Evolutionary conservation across 1,140 invertebrate genomes (phyloP).

Genomic region (Tetranychus urticae): DNA sequence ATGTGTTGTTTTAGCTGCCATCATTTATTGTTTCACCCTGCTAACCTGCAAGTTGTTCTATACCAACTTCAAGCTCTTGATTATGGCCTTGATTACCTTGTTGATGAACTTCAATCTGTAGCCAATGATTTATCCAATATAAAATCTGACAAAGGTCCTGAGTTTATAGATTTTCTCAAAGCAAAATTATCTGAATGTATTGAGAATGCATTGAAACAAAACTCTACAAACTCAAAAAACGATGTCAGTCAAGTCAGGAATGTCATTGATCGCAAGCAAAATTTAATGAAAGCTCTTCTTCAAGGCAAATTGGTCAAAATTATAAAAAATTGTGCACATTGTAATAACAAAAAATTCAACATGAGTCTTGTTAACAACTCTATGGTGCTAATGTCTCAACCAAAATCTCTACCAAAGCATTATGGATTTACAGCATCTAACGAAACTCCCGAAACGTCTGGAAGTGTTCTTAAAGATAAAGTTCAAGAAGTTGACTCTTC

Average conservation of each 20-base stretch:
- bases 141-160: not conserved
- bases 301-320: conserved; percentile 11
- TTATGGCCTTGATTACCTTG: conserved; percentile 41
- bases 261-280: conserved; percentile 14
- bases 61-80: conserved; percentile 49
- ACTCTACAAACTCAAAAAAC: not conserved
- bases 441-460: conserved; percentile 4
- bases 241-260: conserved; percentile 9
- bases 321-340: conserved; percentile 17
- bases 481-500: conserved; percentile 6
- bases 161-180: conserved; percentile 1
- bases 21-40: conserved; percentile 16
- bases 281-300: conserved; percentile 14
- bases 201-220: not conserved
- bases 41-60: conserved; percentile 26
- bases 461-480: conserved; percentile 8
- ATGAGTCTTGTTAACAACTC: conserved; percentile 8
- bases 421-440: not conserved
- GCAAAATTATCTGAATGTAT: not conserved
- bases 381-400: conserved; percentile 1
- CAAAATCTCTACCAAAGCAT: not conserved
- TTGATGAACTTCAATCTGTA: conserved; percentile 34
- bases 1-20: conserved; percentile 30
- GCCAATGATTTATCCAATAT: not conserved
- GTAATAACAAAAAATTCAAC: conserved; percentile 8